A percentile compares a stretch with the other conserved stretches of the same genome.
Conservation (phyloP, 2,888 invertebrate species). For the Hipparchia sbordonii region DNA sequence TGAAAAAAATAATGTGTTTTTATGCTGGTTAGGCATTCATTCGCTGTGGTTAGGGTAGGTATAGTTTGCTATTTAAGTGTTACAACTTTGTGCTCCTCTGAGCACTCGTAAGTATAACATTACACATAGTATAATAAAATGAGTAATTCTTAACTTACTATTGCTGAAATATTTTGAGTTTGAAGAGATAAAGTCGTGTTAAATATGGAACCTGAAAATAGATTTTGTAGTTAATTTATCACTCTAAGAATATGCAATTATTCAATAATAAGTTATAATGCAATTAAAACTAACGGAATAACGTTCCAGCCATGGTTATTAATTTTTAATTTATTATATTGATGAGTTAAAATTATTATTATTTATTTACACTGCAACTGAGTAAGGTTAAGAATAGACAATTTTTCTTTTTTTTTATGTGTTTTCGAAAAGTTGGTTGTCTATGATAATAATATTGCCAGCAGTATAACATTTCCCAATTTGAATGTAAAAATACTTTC, state of each 20-base stretch:
- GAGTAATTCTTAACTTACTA: slow-evolving; percentile 55
- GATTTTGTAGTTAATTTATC: slow-evolving; percentile 21
- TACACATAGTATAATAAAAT: neutral
- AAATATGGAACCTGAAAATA: slow-evolving; percentile 65
- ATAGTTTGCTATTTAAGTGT: neutral
- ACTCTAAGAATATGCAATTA: neutral
- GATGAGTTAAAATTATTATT: neutral
- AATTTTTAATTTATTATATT: neutral
- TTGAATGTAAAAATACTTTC: neutral
- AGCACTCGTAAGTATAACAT: neutral
- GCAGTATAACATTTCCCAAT: neutral
- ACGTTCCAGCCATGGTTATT: slow-evolving; percentile 60
- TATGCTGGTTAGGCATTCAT: too few species aligned
- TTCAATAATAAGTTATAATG: neutral
- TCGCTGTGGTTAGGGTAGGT: too few species aligned
- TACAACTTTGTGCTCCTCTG: neutral
- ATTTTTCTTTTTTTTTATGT: neutral
- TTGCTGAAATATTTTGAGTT: slow-evolving; percentile 55
- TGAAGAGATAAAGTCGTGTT: slow-evolving; percentile 55
- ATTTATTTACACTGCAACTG: neutral
- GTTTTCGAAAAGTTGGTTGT: neutral
- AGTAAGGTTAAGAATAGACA: neutral
- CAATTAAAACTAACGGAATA: slow-evolving; percentile 62
- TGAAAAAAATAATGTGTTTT: slow-evolving; percentile 47
- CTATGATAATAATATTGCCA: neutral